Percentiles rank a stretch among this genome's conserved stretches.
phyloP scores from a whole-genome alignment of 2,888 invertebrate species.

The Cheilosia vulpina region DNA sequence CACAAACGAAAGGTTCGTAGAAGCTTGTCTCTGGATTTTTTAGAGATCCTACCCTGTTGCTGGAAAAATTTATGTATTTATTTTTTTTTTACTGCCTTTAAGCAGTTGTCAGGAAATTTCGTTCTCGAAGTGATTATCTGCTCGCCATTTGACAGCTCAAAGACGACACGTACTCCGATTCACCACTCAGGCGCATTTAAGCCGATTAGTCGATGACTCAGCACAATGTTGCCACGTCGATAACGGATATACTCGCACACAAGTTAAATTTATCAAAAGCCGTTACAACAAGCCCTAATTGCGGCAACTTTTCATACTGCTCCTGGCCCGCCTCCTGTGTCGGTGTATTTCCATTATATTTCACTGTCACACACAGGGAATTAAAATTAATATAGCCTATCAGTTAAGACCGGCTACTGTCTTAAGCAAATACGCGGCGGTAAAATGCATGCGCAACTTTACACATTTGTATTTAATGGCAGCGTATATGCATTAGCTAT shows the following conservation, averaged over 20 bases:
- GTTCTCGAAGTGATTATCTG: too few species aligned
- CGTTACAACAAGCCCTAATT: background rate
- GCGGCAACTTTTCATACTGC: background rate
- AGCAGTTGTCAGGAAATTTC: background rate
- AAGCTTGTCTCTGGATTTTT: too few species aligned
- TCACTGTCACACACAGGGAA: conserved; percentile 11
- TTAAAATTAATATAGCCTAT: conserved; percentile 56
- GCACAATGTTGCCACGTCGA: background rate
- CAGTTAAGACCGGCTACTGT: conserved; percentile 48
- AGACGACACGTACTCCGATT: too few species aligned
- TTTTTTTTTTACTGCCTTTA: too few species aligned
- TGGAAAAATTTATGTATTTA: too few species aligned
- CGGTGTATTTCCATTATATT: background rate
- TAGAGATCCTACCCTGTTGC: too few species aligned
- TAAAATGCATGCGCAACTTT: conserved; percentile 33
- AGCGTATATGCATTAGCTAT: conserved; percentile 35
- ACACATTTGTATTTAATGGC: conserved; percentile 51
- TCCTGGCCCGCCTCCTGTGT: background rate
- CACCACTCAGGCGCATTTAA: background rate
- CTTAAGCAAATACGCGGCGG: conserved; percentile 26
- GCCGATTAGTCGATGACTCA: background rate
- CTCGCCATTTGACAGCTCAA: too few species aligned
- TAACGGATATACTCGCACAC: background rate
- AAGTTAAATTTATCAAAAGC: background rate
- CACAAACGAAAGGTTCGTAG: too few species aligned